These are phyloP conservation scores for Protaetia brevitarsis DNA, from an alignment of 1,140 invertebrate species.

Conservation along the genomic window DNA sequence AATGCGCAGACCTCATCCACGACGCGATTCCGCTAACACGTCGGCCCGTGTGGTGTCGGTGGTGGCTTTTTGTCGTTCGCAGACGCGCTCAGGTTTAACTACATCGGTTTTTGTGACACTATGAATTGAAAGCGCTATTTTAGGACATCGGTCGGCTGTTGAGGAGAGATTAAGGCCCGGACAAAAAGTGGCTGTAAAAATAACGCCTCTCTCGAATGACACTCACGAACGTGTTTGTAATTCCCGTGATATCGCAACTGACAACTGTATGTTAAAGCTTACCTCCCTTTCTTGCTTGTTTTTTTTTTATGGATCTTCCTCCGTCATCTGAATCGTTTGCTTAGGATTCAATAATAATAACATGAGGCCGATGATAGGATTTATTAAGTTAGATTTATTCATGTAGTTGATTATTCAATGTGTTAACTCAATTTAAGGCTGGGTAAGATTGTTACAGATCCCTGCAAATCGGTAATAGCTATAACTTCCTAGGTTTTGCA, in stretches of 20 bases:
- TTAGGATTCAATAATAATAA: too few species aligned
- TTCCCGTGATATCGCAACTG: slow-evolving; percentile 15
- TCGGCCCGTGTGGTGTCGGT: not conserved
- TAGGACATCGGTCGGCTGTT: slow-evolving; percentile 10
- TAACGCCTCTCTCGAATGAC: slow-evolving; percentile 3
- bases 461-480: too few species aligned
- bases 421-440: too few species aligned
- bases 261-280: slow-evolving; percentile 11
- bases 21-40: not conserved
- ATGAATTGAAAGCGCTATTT: slow-evolving; percentile 20
- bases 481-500: too few species aligned
- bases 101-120: slow-evolving; percentile 17
- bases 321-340: too few species aligned
- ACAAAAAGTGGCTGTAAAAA: slow-evolving; percentile 19
- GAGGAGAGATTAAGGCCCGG: slow-evolving; percentile 9
- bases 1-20: slow-evolving; percentile 10
- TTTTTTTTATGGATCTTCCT: too few species aligned
- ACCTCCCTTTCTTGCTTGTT: not conserved
- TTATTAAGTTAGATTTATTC: too few species aligned
- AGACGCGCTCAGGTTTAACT: slow-evolving; percentile 4
- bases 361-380: too few species aligned
- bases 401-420: too few species aligned
- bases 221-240: slow-evolving; percentile 15
- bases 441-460: too few species aligned
- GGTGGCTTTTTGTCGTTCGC: not conserved